These are phyloP conservation scores for Dryococelus australis DNA, from an alignment of 2,888 invertebrate genomes.

Conservation along the genomic window DNA sequence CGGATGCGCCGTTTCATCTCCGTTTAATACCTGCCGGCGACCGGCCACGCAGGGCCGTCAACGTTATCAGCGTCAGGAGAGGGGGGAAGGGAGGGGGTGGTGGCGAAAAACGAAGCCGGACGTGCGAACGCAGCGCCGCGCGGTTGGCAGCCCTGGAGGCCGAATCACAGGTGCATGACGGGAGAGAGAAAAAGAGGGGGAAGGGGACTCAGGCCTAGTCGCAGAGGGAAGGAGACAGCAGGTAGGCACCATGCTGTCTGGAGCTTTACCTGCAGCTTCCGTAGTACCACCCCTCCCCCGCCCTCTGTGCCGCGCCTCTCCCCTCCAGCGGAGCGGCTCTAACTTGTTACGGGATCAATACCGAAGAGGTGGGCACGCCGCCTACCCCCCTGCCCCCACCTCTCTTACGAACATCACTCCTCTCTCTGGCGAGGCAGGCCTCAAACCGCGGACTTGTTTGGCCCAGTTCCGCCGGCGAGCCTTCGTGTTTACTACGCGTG, in stretches of 20 bases:
- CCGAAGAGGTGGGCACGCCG: conserved; percentile 22
- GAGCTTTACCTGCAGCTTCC: conserved; percentile 30
- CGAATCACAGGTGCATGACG: conserved; percentile 23
- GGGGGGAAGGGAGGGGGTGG: no score
- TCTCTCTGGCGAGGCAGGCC: background rate
- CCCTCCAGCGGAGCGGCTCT: conserved; percentile 7
- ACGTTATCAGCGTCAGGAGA: no score
- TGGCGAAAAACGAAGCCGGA: no score
- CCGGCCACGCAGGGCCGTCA: no score
- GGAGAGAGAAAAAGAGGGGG: background rate
- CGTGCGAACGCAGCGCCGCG: background rate
- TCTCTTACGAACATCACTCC: no score
- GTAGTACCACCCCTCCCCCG: background rate
- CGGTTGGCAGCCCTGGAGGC: conserved; percentile 18
- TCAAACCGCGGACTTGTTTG: conserved; percentile 21
- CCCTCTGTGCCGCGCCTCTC: background rate
- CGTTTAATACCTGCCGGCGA: no score
- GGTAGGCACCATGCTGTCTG: conserved; percentile 28
- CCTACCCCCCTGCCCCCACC: background rate
- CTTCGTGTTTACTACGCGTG: background rate
- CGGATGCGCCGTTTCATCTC: no score
- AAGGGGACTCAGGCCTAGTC: background rate
- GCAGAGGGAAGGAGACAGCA: conserved; percentile 17
- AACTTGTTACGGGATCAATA: conserved; percentile 30
- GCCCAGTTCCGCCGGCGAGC: background rate